phyloP scores from a whole-genome alignment of 2,113 vertebrate species.

The Perca fluviatilis region DNA sequence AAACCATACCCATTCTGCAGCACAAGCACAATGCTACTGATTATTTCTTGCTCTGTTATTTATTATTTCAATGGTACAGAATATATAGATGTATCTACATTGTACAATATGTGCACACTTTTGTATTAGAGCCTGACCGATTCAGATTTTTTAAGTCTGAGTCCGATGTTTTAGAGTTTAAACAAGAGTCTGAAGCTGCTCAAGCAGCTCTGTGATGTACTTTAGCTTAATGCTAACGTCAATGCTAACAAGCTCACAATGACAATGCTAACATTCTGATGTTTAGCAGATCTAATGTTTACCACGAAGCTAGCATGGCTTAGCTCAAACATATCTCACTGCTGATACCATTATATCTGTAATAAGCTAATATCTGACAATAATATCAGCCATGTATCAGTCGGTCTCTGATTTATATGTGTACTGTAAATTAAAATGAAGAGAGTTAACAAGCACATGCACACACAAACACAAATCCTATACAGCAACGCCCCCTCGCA shows the following conservation, averaged over 20 bases:
- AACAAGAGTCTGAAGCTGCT: background rate
- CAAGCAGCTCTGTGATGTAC: background rate
- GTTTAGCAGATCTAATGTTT: background rate
- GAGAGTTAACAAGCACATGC: background rate
- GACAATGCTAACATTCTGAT: background rate
- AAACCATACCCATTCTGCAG: slow-evolving; percentile 8
- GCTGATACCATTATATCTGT: background rate
- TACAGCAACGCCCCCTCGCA: slow-evolving; percentile 2
- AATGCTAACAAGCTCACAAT: background rate
- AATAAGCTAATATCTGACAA: background rate
- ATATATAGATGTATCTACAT: background rate
- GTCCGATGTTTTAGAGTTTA: too few relatives aligned
- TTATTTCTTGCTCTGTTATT: background rate
- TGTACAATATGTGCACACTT: background rate
- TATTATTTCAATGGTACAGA: slow-evolving; percentile 3
- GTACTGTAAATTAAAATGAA: slow-evolving; percentile 25
- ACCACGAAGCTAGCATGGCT: background rate
- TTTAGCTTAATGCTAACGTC: background rate
- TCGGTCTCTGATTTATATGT: background rate
- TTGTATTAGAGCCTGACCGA: background rate
- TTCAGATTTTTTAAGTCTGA: too few relatives aligned
- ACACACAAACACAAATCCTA: slow-evolving; percentile 12
- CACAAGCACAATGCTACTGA: slow-evolving; percentile 3
- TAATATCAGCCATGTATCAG: background rate
- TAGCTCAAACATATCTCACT: background rate